Evolutionary conservation across 1,140 invertebrate genomes (phyloP).

Genomic region (Aplysia californica): DNA sequence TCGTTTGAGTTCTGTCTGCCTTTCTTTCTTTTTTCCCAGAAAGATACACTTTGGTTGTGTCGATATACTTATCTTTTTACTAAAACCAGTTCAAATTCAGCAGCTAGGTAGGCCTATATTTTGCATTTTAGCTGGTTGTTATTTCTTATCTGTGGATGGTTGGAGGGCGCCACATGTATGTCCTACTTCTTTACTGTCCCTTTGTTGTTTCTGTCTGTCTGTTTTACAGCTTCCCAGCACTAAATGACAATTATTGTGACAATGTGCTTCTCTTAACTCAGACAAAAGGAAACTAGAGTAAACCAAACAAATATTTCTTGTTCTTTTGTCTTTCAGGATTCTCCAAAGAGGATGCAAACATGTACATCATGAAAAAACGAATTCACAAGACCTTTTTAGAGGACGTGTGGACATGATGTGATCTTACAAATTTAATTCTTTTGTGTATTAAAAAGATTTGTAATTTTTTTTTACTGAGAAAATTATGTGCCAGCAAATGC

Average conservation of each 20-base stretch:
- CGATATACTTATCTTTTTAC: too few relatives aligned
- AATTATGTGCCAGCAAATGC: too few relatives aligned
- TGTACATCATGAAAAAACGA: conserved; percentile 63
- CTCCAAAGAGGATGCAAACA: conserved; percentile 55
- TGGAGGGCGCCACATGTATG: neutral
- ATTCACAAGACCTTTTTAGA: conserved; percentile 65
- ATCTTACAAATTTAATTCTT: neutral
- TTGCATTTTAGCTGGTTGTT: too few relatives aligned
- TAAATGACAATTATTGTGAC: neutral
- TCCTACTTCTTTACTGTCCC: neutral
- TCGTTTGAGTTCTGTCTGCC: too few relatives aligned
- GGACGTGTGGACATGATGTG: conserved; percentile 65
- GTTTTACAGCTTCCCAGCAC: neutral
- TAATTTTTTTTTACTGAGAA: too few relatives aligned
- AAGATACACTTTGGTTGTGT: too few relatives aligned
- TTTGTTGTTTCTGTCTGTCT: neutral
- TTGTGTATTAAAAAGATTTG: too few relatives aligned
- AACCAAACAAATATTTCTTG: neutral
- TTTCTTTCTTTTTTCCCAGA: too few relatives aligned
- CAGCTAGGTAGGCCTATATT: too few relatives aligned
- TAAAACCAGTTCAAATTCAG: too few relatives aligned
- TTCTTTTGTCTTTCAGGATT: conserved; percentile 45
- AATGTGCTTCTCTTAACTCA: neutral
- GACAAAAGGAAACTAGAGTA: neutral
- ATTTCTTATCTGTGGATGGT: too few relatives aligned